Conservation (phyloP, 2,113 vertebrate species). For the Anarrhichthys ocellatus region DNA sequence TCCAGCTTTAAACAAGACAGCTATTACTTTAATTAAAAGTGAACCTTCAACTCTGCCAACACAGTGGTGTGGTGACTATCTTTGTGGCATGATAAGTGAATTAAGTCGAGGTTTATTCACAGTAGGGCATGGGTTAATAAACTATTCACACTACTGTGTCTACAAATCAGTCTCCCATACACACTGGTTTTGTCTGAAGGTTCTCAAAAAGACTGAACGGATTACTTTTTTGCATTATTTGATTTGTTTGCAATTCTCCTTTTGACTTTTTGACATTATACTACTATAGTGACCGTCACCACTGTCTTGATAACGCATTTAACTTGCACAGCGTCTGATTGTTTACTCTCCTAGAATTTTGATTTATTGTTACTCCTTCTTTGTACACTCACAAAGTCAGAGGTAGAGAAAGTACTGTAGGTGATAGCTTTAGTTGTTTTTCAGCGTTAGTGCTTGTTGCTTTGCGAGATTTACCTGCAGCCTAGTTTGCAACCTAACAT, state of each 20-base stretch:
- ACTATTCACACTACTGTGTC: neutral
- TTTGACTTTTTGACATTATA: neutral
- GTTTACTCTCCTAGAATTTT: neutral
- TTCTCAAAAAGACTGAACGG: neutral
- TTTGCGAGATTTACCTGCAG: neutral
- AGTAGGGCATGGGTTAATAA: neutral
- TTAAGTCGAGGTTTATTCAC: neutral
- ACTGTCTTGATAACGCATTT: neutral
- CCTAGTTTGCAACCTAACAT: conserved; percentile 11
- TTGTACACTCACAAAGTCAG: neutral
- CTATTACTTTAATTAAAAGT: conserved; percentile 7
- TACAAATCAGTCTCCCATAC: neutral
- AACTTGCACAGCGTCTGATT: neutral
- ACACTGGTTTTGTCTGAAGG: neutral
- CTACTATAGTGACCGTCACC: neutral
- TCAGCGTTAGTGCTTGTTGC: neutral
- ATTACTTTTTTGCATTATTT: neutral
- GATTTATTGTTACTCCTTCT: neutral
- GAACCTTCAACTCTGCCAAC: neutral
- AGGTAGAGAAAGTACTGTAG: neutral
- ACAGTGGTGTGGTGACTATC: neutral
- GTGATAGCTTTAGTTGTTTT: neutral
- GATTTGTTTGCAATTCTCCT: neutral
- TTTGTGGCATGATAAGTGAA: neutral
- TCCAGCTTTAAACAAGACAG: conserved; percentile 4